Conservation (phyloP, 2,113 vertebrate genomes). For the Lasiurus borealis region DNA sequence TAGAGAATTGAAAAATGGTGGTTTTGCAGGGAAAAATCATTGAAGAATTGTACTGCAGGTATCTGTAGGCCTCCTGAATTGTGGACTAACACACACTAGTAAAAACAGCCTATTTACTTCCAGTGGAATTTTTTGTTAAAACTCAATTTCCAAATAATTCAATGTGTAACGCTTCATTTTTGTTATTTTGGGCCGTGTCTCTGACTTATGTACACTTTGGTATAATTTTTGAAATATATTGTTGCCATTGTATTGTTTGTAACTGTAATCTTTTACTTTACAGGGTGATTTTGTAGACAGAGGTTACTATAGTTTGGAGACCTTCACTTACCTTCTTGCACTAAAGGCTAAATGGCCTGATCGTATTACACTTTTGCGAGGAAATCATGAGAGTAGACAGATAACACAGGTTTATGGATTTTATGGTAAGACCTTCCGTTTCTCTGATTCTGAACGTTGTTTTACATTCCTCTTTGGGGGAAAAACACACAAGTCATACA, state of each 20-base stretch:
- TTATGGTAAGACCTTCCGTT: conserved; percentile 89
- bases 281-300: conserved; percentile 99
- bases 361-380: conserved; percentile 96
- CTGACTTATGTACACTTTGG: conserved; percentile 32
- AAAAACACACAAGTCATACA: not conserved
- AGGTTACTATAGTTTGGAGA: conserved; percentile 98
- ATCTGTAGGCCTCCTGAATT: not conserved
- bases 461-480: not conserved
- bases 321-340: conserved; percentile 97
- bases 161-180: conserved; percentile 6
- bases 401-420: conserved; percentile 99
- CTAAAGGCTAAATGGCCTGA: conserved; percentile 99
- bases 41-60: not conserved
- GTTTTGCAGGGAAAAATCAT: not conserved
- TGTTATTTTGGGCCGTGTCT: conserved; percentile 15
- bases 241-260: not conserved
- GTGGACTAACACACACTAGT: not conserved
- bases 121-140: conserved; percentile 48
- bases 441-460: conserved; percentile 42
- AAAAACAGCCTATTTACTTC: conserved; percentile 14
- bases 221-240: conserved; percentile 17
- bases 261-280: conserved; percentile 69
- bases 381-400: conserved; percentile 98
- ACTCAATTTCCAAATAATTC: conserved; percentile 7
- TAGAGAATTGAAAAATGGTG: conserved; percentile 28